These are phyloP conservation scores for Pissodes strobi DNA, from an alignment of 1,140 invertebrate species.

Conservation along the genomic window DNA sequence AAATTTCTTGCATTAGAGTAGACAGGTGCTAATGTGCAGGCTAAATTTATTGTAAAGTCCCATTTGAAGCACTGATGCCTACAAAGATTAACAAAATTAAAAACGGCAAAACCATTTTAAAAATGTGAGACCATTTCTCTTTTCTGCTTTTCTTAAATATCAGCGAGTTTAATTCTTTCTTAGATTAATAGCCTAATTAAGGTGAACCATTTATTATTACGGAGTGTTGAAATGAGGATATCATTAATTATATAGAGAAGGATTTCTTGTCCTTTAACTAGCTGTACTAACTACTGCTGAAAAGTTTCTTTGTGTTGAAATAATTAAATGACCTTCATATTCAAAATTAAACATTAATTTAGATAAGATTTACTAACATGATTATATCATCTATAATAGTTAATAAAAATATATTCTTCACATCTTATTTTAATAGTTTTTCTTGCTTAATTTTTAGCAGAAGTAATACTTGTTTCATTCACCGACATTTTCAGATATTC, in stretches of 20 bases:
- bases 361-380: no score
- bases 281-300: conserved; percentile 5
- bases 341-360: no score
- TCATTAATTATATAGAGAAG: conserved; percentile 19
- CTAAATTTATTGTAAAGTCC: background rate
- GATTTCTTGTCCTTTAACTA: conserved; percentile 12
- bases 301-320: conserved; percentile 6
- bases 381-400: no score
- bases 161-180: conserved; percentile 21
- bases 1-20: no score
- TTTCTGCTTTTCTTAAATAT: conserved; percentile 19
- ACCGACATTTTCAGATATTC: no score
- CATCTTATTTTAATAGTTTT: no score
- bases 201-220: conserved; percentile 30
- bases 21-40: no score
- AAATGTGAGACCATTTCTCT: conserved; percentile 20
- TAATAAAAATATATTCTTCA: no score
- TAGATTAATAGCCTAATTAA: conserved; percentile 28
- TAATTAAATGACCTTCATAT: background rate
- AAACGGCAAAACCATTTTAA: conserved; percentile 3
- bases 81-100: conserved; percentile 21
- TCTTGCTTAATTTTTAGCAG: no score
- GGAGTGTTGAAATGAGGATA: conserved; percentile 24
- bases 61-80: background rate
- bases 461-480: no score